Evolutionary conservation across 2,888 invertebrate species (phyloP).

Genomic region (Buathra laborator): DNA sequence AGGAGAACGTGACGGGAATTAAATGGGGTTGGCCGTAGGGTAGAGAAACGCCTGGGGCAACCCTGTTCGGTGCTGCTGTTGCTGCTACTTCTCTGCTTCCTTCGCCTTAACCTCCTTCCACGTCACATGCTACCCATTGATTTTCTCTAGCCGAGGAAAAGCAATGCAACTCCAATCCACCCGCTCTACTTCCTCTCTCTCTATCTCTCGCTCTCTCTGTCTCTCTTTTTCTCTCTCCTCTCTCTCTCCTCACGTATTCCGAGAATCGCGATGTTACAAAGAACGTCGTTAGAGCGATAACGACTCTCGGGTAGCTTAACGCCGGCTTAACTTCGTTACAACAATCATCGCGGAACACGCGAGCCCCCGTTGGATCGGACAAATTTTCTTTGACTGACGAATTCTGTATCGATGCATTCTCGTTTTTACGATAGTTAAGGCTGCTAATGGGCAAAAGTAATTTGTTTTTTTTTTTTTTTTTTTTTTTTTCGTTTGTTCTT

Average conservation of each 20-base stretch:
- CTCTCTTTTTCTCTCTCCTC: too few species aligned
- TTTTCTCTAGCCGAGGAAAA: constrained; percentile 60
- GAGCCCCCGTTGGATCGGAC: background rate
- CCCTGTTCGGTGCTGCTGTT: constrained; percentile 39
- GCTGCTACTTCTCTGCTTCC: constrained; percentile 50
- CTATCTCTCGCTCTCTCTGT: background rate
- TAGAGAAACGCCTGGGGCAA: constrained; percentile 55
- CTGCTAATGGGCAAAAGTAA: background rate
- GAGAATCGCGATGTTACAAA: constrained; percentile 67
- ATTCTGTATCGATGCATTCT: background rate
- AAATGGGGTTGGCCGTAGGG: constrained; percentile 72
- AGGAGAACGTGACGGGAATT: constrained; percentile 80
- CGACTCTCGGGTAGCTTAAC: background rate
- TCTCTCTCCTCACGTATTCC: constrained; percentile 23
- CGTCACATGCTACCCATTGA: constrained; percentile 66
- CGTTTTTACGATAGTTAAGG: background rate
- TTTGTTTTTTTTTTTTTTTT: background rate
- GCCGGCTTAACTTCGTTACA: constrained; percentile 26
- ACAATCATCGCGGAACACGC: constrained; percentile 26
- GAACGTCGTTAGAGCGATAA: constrained; percentile 34
- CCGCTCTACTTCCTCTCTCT: background rate
- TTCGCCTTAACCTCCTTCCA: constrained; percentile 55
- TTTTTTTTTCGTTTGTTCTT: background rate
- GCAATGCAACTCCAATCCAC: background rate
- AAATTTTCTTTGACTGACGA: constrained; percentile 5